Evolutionary conservation across 2,113 vertebrate genomes (phyloP), one percentile per base, ranked within the genome.

Genomic region (Alaudala cheleensis): DNA sequence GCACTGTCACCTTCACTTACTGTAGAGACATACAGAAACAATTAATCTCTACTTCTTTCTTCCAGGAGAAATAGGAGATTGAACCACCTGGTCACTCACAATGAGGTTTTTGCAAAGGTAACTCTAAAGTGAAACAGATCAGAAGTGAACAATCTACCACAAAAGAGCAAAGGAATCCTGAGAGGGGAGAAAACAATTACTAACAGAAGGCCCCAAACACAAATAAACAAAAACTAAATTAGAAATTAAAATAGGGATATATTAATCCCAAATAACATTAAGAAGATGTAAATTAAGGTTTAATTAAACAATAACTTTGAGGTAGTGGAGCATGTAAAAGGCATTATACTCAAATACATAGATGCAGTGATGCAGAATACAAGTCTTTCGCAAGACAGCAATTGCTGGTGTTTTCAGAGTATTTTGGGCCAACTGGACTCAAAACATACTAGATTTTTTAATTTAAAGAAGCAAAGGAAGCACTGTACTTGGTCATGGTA

Each of bases 301-400:
- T 67, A 92, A 94, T 88, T 94, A 93, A 96, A 62, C 25, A 83
- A 33, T 88, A 93, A 88, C 40, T 45, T 54, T 73, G 39, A 88
- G 57, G 60, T n/a, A 86, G 56, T 78, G 31, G 44, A 78, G 37
- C 53, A 83, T 42, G 18, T 51, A 86, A 92, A 72, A 58, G 50
- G 42, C 47, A 90, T 64, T 56, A 94, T 56, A 84, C 31, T 67
- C 60, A 83, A 70, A 86, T 49, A 53, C 33, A 77, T 11, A 18
- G 28, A 50, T 24, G 34, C 37, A 61, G 42, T 69, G 54, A 88
- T n/a, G 40, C 45, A 85, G 42, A 85, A 86, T 8, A 64, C 45
- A 86, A 82, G 11, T 18, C 26, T 79, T 79, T 22, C 73, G 45
- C 37, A 88, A 71, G n/a, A 73, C 2, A 90, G 44, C 29, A 88